These are phyloP conservation scores for Clamator glandarius DNA, from an alignment of 2,797 vertebrate species.

Conservation along the genomic window DNA sequence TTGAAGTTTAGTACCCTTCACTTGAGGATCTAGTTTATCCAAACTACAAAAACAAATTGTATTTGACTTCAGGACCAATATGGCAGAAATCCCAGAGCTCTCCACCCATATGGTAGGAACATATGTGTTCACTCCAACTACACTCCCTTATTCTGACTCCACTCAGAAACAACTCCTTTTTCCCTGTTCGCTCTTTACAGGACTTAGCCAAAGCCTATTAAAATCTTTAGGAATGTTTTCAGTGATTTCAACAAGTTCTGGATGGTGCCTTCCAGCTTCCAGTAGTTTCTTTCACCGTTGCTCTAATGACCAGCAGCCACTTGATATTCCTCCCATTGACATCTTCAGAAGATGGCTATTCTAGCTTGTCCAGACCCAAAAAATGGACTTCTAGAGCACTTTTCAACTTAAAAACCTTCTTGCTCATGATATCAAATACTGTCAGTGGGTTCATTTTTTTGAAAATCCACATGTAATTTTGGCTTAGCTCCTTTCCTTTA, in stretches of 20 bases:
- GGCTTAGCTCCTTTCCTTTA: background rate
- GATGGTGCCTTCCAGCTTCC: slow-evolving; percentile 21
- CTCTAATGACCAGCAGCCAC: background rate
- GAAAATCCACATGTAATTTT: background rate
- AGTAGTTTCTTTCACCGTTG: background rate
- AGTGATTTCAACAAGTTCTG: slow-evolving; percentile 45
- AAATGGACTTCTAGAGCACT: background rate
- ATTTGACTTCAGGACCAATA: slow-evolving; percentile 64
- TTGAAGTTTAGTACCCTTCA: slow-evolving; percentile 17
- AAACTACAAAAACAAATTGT: slow-evolving; percentile 46
- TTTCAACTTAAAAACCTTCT: background rate
- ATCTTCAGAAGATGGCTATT: background rate
- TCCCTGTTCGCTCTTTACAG: background rate
- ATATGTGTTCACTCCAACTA: slow-evolving; percentile 61
- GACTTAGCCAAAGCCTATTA: slow-evolving; percentile 51
- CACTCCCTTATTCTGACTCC: slow-evolving; percentile 35
- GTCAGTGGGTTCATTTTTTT: background rate
- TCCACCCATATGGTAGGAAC: slow-evolving; percentile 66
- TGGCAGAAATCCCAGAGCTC: slow-evolving; percentile 65
- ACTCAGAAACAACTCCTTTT: slow-evolving; percentile 24
- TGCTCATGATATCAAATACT: background rate
- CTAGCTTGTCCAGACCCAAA: background rate
- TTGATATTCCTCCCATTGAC: background rate
- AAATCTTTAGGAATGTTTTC: slow-evolving; percentile 47
- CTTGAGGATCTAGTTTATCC: slow-evolving; percentile 31